Evolutionary conservation across 1,140 invertebrate genomes (phyloP).

Genomic region (Drosophila neocordata): DNA sequence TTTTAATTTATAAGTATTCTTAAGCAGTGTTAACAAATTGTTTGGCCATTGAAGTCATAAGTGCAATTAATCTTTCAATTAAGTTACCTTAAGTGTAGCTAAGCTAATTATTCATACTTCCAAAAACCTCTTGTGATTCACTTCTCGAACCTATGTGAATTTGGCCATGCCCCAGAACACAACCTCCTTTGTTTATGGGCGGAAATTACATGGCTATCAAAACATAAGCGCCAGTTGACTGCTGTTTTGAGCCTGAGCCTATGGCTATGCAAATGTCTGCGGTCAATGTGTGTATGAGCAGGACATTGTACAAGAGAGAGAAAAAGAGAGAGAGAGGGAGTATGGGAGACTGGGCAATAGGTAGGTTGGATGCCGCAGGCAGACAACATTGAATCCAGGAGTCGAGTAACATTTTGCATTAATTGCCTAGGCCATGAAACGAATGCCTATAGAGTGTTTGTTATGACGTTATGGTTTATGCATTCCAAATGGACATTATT

Average conservation of each 20-base stretch:
- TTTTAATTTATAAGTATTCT: too few species aligned
- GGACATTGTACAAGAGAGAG: not conserved
- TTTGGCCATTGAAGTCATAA: too few species aligned
- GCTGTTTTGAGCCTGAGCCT: conserved; percentile 44
- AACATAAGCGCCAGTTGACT: conserved; percentile 75
- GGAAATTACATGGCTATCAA: conserved; percentile 78
- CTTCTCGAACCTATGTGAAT: not conserved
- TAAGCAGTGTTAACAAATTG: too few species aligned
- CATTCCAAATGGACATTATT: conserved; percentile 38
- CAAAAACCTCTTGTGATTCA: not conserved
- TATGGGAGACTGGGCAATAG: not conserved
- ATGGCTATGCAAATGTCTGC: conserved; percentile 65
- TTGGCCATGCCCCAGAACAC: not conserved
- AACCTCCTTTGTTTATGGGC: conserved; percentile 63
- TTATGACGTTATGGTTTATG: conserved; percentile 36
- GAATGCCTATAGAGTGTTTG: conserved; percentile 25
- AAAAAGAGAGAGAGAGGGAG: not conserved
- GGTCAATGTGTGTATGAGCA: conserved; percentile 52
- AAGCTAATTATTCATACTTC: not conserved
- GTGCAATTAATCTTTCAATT: not conserved
- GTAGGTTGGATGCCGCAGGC: not conserved
- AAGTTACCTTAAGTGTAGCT: not conserved
- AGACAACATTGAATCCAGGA: conserved; percentile 17
- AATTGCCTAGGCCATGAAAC: conserved; percentile 46
- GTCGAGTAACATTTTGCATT: conserved; percentile 51